Percentiles rank a stretch among this genome's conserved stretches.
These are phyloP conservation scores for Apteryx mantelli DNA, from an alignment of 2,113 vertebrate genomes.

Conservation along the genomic window DNA sequence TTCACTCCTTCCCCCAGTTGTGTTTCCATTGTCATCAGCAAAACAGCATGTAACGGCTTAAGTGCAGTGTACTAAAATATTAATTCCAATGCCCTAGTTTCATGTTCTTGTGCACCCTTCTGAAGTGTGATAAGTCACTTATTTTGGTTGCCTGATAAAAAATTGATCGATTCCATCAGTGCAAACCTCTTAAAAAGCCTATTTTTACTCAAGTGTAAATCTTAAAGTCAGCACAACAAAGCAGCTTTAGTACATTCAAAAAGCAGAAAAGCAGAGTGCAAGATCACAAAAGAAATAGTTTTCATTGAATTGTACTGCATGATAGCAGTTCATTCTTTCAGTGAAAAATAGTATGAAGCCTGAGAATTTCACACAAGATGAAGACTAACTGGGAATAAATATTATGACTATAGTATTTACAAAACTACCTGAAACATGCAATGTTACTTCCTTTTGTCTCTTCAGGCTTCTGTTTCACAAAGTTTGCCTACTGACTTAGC, in stretches of 20 bases:
- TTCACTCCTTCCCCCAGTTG: background rate
- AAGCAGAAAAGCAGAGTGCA: constrained; percentile 12
- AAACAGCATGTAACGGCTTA: background rate
- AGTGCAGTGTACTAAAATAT: constrained; percentile 75
- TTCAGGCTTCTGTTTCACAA: background rate
- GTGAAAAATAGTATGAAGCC: background rate
- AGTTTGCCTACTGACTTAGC: background rate
- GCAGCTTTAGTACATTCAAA: background rate
- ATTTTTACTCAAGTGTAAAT: constrained; percentile 49
- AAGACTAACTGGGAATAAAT: background rate
- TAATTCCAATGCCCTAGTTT: constrained; percentile 62
- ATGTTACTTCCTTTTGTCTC: background rate
- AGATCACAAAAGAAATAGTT: constrained; percentile 18
- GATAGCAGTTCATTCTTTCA: constrained; percentile 24
- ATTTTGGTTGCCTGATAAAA: constrained; percentile 76
- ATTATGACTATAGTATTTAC: background rate
- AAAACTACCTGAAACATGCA: constrained; percentile 5
- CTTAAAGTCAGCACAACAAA: constrained; percentile 24
- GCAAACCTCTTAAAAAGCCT: constrained; percentile 54
- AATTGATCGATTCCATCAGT: constrained; percentile 69
- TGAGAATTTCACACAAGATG: background rate
- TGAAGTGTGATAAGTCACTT: constrained; percentile 52
- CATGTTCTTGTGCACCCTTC: constrained; percentile 24
- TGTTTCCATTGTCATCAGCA: background rate
- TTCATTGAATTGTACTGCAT: constrained; percentile 44